Evolutionary conservation across 2,888 invertebrate genomes (phyloP), one percentile per base, ranked within the genome.

Genomic region (Temnothorax ravouxi): DNA sequence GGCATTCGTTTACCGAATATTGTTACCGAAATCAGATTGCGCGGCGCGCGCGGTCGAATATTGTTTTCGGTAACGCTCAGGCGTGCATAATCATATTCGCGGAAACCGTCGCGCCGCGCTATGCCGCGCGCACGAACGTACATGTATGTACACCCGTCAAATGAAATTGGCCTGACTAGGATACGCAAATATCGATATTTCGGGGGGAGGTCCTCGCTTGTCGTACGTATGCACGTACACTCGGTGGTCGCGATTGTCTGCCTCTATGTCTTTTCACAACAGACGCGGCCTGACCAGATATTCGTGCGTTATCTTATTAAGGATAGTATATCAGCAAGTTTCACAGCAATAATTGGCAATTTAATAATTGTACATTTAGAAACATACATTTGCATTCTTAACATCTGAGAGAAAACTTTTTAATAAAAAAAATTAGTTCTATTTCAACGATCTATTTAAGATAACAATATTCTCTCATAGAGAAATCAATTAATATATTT

Each of bases 1-100:
- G 64, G 75, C 84, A 83, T 89, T 89, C 85, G 85, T 89, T 89
- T 89, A 80, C 84, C 86, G 69, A 41, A 80, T 88, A 89, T 89
- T 89, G 88, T 89, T 82, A 84, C 34, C 59, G 44, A 84, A 89
- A 89, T 88, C 80, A 34, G 76, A 89, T 89, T 88, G 84, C 50
- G 76, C 38, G 3, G 18, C 67, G 64, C 83, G 59, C 34, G 29
- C 56, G 52, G 9, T 25, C 79, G 81, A 82, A 89, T 88, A 89
- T 88, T 89, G 86, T 89, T 88, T 89, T 86, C 85, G 62, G 72
- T 87, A 80, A 83, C 76, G 82, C 56, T 67, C 77, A 66, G 83
- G 67, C 80, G 82, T 54, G 83, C 84, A 82, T 87, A 89, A 88
- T 88, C 84, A 62, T 71, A 86, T 88, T 88, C 59, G 56, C 67